These are phyloP conservation scores for Petrocephalus sullivani DNA, from an alignment of 2,797 vertebrate species.

Conservation along the genomic window DNA sequence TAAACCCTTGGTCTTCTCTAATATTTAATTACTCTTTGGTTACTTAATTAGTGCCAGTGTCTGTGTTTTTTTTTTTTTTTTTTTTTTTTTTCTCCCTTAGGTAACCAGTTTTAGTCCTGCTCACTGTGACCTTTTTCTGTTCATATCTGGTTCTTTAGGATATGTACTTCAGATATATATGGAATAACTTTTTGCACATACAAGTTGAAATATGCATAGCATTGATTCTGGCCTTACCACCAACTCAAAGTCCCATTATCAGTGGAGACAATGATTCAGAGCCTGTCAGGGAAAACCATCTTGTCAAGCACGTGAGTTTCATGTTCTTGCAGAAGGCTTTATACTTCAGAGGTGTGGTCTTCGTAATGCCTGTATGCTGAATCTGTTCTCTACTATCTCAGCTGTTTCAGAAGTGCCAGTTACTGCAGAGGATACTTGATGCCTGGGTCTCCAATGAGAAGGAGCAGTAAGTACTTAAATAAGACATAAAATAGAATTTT, in stretches of 20 bases:
- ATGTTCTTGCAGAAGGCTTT: not conserved
- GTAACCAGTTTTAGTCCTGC: not conserved
- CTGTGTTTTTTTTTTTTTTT: not conserved
- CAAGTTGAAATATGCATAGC: conserved; percentile 98
- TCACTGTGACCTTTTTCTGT: not conserved
- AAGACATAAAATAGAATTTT: not conserved
- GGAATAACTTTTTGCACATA: conserved; percentile 79
- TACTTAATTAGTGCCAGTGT: not conserved
- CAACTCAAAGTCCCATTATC: conserved; percentile 65
- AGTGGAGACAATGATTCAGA: conserved; percentile 72
- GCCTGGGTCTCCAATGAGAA: conserved; percentile 96
- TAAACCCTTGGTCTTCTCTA: not conserved
- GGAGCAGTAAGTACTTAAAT: conserved; percentile 80
- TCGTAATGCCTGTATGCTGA: not conserved
- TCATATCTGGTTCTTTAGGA: conserved; percentile 62
- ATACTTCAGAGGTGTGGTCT: not conserved
- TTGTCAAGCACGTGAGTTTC: conserved; percentile 83
- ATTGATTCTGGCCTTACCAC: conserved; percentile 90
- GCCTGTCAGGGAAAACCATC: conserved; percentile 71
- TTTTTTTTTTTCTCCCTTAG: no score
- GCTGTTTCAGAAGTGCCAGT: conserved; percentile 95
- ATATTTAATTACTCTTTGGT: not conserved
- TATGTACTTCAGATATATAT: conserved; percentile 98
- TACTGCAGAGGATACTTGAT: conserved; percentile 93
- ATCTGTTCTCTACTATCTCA: conserved; percentile 39